Base-by-base conservation (phyloP, 2,113 vertebrate genomes). In the Etheostoma spectabile region DNA sequence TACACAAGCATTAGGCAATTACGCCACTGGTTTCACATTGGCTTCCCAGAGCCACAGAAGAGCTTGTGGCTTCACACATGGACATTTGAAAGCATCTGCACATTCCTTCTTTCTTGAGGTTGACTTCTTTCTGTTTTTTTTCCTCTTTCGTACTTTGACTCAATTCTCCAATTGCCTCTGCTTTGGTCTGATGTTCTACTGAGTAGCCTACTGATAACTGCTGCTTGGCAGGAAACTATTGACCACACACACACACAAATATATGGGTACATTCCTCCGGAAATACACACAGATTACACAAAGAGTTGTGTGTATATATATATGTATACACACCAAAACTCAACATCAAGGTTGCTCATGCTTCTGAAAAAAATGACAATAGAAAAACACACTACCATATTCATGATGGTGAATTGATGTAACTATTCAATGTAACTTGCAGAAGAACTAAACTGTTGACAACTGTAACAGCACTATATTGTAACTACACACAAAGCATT, bases 1-100 rank as follows among this genome's bases (percentile, higher is more conserved):
- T 93, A 94, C 90, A 93, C 89, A 87, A 82, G 88, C 88, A 93
- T 93, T 93, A 91, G 89, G 89, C 90, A 93, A 93, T 94, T 93
- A 93, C 82, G 80, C 88, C 92, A 93, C 84, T 93, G 89, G 85
- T 90, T 91, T 92, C 86, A 90, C 86, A 87, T 75, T 83, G 90
- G 86, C 84, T 91, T 89, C 80, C 83, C 76, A 75, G 89, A 90
- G 87, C 92, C 88, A 77, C 86, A 92, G 85, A 89, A 83, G 79
- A 89, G 90, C 86, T 92, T 92, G 90, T 91, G 91, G 89, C 87
- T 93, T 93, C 89, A 88, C 93, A 93, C 91, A 89, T 82, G 90
- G 89, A 91, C 91, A 89, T 92, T 88, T 92, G 82, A 94, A 90
- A 90, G 85, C 83, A 90, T 90, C 79, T 85, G 86, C 82, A 87